Conservation (phyloP, 2,797 vertebrate species). For the Mus spretus region DNA sequence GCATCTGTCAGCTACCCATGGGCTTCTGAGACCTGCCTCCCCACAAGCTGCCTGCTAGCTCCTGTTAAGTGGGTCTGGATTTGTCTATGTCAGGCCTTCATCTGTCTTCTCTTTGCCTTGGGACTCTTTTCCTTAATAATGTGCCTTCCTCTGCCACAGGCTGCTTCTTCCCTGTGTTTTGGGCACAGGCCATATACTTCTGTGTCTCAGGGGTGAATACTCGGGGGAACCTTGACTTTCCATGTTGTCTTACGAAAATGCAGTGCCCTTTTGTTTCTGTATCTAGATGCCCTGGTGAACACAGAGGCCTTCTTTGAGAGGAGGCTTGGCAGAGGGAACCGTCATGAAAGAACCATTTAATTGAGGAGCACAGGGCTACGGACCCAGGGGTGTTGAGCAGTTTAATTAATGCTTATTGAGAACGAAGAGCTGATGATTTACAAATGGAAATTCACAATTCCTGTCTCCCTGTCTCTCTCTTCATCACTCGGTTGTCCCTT, state of each 20-base stretch:
- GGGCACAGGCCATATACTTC: neutral
- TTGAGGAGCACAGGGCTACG: slow-evolving; percentile 43
- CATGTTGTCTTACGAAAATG: neutral
- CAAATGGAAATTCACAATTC: slow-evolving; percentile 64
- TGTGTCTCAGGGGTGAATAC: neutral
- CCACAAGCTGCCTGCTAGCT: neutral
- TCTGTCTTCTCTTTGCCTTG: neutral
- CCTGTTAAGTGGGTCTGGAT: neutral
- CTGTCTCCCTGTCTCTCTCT: slow-evolving; percentile 10
- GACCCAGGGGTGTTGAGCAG: slow-evolving; percentile 61
- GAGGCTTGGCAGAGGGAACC: neutral
- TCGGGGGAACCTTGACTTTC: neutral
- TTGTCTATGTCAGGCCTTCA: neutral
- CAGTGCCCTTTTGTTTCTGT: slow-evolving; percentile 25
- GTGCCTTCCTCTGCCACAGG: neutral
- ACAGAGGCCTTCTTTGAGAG: neutral
- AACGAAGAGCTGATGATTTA: slow-evolving; percentile 68
- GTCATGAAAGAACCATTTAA: slow-evolving; percentile 55
- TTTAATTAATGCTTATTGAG: slow-evolving; percentile 74
- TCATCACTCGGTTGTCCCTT: neutral
- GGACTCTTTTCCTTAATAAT: neutral
- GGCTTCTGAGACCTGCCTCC: neutral
- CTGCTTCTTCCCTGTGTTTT: neutral
- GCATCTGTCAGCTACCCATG: neutral
- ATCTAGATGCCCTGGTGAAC: neutral